These are phyloP conservation scores for Callithrix jacchus DNA, from an alignment of 2,113 vertebrate species.

Conservation along the genomic window DNA sequence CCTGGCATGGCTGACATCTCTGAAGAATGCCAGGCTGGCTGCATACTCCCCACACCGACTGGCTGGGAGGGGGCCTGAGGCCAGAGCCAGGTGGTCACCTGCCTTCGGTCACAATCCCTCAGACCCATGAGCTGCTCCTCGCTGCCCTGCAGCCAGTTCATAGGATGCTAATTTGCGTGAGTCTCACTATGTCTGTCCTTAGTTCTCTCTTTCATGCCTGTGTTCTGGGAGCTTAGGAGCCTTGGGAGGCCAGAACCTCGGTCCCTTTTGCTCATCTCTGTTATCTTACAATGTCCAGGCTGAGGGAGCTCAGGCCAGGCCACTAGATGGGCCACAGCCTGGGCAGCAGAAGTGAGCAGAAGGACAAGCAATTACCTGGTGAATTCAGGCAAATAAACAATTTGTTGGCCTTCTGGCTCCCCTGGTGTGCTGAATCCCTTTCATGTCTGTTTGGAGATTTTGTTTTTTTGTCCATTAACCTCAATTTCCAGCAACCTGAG, in stretches of 20 bases:
- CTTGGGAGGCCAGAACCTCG: not conserved
- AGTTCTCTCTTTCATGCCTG: not conserved
- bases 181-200: not conserved
- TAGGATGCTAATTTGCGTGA: not conserved
- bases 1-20: not conserved
- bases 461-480: not conserved
- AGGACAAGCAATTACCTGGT: conserved; percentile 22
- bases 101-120: not conserved
- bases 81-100: not conserved
- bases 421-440: not conserved
- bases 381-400: conserved; percentile 57
- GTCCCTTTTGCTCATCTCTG: not conserved
- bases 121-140: not conserved
- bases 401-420: not conserved
- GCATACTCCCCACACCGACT: too few relatives aligned
- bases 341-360: not conserved
- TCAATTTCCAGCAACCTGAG: not conserved
- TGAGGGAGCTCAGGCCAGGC: not conserved
- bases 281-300: not conserved
- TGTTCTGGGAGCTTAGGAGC: not conserved
- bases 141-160: too few relatives aligned
- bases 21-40: not conserved
- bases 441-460: not conserved
- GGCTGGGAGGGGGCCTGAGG: not conserved
- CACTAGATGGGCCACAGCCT: not conserved